Percentiles rank a stretch among this genome's conserved stretches.
Evolutionary conservation across 2,888 invertebrate genomes (phyloP).

Genomic region (Drosophila borborema): DNA sequence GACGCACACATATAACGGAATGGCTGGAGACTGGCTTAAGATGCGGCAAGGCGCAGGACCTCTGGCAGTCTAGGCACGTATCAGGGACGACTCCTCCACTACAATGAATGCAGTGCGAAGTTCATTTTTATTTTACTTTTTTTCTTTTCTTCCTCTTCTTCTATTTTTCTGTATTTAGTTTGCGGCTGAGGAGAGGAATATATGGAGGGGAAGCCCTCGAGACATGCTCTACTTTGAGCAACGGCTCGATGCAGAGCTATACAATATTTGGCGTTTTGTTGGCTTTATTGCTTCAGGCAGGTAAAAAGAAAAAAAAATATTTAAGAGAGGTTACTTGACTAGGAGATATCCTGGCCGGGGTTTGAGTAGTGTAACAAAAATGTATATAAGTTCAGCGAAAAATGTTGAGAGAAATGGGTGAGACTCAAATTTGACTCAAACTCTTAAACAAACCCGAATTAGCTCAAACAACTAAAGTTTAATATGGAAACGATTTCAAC

Average conservation of each 20-base stretch:
- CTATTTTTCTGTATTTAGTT: constrained; percentile 7
- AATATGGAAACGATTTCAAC: too few species aligned
- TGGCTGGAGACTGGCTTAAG: constrained; percentile 44
- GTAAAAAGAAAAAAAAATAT: constrained; percentile 1
- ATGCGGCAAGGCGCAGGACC: constrained; percentile 32
- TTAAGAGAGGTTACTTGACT: not conserved
- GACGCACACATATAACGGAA: constrained; percentile 17
- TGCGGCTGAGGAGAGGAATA: not conserved
- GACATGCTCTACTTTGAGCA: constrained; percentile 45
- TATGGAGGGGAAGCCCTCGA: constrained; percentile 33
- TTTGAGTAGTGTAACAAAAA: too few species aligned
- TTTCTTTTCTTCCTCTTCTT: not conserved
- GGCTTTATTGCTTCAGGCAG: constrained; percentile 53
- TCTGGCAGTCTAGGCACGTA: constrained; percentile 67
- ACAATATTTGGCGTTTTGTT: constrained; percentile 61
- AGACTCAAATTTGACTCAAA: too few species aligned
- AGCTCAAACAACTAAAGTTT: too few species aligned
- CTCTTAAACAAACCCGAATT: too few species aligned
- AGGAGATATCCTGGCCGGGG: not conserved
- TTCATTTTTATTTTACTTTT: constrained; percentile 42
- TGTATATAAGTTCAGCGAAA: too few species aligned
- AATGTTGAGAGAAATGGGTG: too few species aligned
- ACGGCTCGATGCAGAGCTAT: constrained; percentile 30
- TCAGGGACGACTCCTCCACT: constrained; percentile 30
- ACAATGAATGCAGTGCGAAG: constrained; percentile 51